Conservation (phyloP, 2,113 vertebrate genomes). For the Thermophis baileyi region DNA sequence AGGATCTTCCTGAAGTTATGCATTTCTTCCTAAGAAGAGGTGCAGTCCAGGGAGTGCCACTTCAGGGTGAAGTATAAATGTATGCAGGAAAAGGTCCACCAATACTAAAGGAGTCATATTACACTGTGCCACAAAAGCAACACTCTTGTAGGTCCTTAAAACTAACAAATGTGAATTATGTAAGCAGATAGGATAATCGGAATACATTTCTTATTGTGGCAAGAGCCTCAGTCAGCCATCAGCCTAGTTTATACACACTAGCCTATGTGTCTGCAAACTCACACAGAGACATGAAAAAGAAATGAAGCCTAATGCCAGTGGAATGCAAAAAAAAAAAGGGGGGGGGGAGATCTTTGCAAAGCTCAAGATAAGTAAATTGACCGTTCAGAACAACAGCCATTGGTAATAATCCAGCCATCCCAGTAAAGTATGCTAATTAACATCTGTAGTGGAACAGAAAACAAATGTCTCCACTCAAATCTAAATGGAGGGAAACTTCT, state of each 20-base stretch:
- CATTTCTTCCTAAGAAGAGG: accelerated
- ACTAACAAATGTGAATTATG: not conserved
- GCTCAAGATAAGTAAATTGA: not conserved
- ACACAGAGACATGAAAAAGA: not conserved
- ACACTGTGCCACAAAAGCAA: not conserved
- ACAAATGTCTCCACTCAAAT: not conserved
- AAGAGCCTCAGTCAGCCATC: not conserved
- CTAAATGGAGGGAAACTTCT: not conserved
- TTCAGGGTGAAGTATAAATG: not conserved
- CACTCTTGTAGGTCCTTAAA: not conserved
- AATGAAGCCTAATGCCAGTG: no score
- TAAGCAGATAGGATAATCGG: not conserved
- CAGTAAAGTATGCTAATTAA: not conserved
- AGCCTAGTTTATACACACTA: not conserved
- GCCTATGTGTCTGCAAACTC: not conserved
- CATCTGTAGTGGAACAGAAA: not conserved
- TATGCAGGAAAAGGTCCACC: not conserved
- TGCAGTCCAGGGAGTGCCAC: not conserved
- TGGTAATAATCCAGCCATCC: not conserved
- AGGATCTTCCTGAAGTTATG: not conserved
- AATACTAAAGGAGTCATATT: not conserved
- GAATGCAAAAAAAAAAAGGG: not conserved
- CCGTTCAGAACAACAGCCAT: not conserved
- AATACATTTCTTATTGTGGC: not conserved
- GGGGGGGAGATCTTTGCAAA: not conserved